These are phyloP conservation scores for Diploscapter pachys DNA, from an alignment of 1,140 invertebrate genomes.

Conservation along the genomic window DNA sequence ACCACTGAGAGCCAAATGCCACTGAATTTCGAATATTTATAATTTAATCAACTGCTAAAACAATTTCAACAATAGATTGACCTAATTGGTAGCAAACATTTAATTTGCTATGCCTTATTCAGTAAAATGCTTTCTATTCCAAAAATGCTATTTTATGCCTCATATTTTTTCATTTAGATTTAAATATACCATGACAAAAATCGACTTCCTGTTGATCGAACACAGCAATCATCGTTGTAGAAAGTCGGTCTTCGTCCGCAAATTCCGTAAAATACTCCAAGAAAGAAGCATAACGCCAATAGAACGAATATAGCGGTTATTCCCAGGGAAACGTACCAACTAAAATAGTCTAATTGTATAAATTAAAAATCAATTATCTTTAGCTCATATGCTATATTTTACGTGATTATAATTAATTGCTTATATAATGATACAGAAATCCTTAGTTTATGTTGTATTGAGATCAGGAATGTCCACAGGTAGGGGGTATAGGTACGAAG, in stretches of 20 bases:
- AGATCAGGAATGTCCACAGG: too few species aligned
- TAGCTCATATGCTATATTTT: too few species aligned
- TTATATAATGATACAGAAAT: too few species aligned
- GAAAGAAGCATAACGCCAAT: conserved; percentile 48
- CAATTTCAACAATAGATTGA: too few species aligned
- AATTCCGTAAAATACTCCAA: conserved; percentile 56
- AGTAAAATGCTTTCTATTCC: too few species aligned
- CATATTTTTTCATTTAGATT: neutral
- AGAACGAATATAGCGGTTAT: conserved; percentile 54
- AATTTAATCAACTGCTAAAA: neutral
- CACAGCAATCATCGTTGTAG: conserved; percentile 58
- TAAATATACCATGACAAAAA: conserved; percentile 51
- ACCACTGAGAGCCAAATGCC: conserved; percentile 53
- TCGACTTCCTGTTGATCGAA: conserved; percentile 48
- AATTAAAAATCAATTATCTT: too few species aligned
- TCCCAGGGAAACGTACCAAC: conserved; percentile 50
- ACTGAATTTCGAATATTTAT: conserved; percentile 36
- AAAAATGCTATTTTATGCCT: too few species aligned
- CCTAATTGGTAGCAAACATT: too few species aligned
- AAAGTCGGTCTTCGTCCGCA: conserved; percentile 52
- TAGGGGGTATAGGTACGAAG: too few species aligned
- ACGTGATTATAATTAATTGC: too few species aligned
- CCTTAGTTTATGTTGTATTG: too few species aligned
- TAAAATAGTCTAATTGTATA: conserved; percentile 7
- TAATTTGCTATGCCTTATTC: too few species aligned